These are phyloP conservation scores for Altica lythri DNA, from an alignment of 2,888 invertebrate genomes.

Conservation along the genomic window DNA sequence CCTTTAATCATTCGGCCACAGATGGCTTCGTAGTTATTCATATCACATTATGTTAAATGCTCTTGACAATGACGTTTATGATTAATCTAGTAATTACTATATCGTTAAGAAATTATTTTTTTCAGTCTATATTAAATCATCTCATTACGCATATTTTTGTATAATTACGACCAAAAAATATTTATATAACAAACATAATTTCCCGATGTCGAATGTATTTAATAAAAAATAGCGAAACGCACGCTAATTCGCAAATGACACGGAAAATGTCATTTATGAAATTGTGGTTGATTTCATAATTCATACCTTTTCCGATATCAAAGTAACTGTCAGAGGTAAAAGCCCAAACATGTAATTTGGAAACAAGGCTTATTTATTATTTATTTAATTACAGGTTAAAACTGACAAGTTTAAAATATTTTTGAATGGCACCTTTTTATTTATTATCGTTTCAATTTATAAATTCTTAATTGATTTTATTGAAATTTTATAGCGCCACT, in stretches of 20 bases:
- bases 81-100: too few species aligned
- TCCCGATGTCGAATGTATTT: conserved; percentile 16
- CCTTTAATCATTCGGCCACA: too few species aligned
- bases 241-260: conserved; percentile 33
- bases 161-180: not conserved
- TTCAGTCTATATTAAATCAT: too few species aligned
- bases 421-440: conserved; percentile 33
- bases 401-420: conserved; percentile 36
- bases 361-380: conserved; percentile 40
- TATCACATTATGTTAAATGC: too few species aligned
- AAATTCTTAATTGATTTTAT: conserved; percentile 23
- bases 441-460: conserved; percentile 21
- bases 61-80: too few species aligned
- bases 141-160: too few species aligned
- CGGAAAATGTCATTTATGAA: conserved; percentile 47
- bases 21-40: too few species aligned
- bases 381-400: conserved; percentile 41
- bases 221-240: conserved; percentile 20
- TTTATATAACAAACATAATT: conserved; percentile 21
- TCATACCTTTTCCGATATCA: conserved; percentile 44
- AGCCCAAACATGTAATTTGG: conserved; percentile 41
- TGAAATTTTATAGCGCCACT: conserved; percentile 2
- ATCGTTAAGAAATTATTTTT: too few species aligned
- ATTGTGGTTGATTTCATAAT: conserved; percentile 46
- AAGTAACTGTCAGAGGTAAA: conserved; percentile 43